Evolutionary conservation across 2,888 invertebrate species (phyloP), one percentile per base, ranked within the genome.

Genomic region (Zhuqinia jingwanae): DNA sequence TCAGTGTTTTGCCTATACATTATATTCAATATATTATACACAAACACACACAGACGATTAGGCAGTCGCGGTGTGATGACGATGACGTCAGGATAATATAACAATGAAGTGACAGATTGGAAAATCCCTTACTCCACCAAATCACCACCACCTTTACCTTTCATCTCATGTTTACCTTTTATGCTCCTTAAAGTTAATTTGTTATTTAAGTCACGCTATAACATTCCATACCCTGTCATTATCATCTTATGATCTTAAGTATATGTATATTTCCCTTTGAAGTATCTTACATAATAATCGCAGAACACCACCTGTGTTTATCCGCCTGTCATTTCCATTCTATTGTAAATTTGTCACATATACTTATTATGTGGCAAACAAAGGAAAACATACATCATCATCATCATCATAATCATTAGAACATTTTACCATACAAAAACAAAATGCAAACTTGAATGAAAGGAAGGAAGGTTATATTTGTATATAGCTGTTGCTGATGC

Each of bases 271-370:
- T 50, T 50, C 8, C 8, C 36, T 36, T 36, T 36, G 36, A 36
- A 36, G 36, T n/a, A n/a, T n/a, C n/a, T n/a, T n/a, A 36, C 11
- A 58, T 5, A 58, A 58, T 5, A 56, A 56, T 20, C 56, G 2
- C n/a, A 56, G n/a, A 56, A n/a, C 36, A 36, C 56, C 56, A 17
- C 17, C 56, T 17, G 56, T 56, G 17, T 56, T 56, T 56, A 56
- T 56, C 56, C 56, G 56, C 20, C 56, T 20, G 56, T 56, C 56
- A 56, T n/a, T 56, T 20, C 56, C 56, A 56, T 56, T 56, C 56
- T 56, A 2, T 17, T 17, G n/a, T 56, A 6, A n/a, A 56, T 60
- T 60, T 60, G 60, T 60, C 60, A 60, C 27, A 60, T 5, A 60
- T 60, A 60, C 27, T 60, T 60, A 27, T 22, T 56, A 56, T 60